phyloP scores from a whole-genome alignment of 2,113 vertebrate genomes.

The Lepidothrix coronata region DNA sequence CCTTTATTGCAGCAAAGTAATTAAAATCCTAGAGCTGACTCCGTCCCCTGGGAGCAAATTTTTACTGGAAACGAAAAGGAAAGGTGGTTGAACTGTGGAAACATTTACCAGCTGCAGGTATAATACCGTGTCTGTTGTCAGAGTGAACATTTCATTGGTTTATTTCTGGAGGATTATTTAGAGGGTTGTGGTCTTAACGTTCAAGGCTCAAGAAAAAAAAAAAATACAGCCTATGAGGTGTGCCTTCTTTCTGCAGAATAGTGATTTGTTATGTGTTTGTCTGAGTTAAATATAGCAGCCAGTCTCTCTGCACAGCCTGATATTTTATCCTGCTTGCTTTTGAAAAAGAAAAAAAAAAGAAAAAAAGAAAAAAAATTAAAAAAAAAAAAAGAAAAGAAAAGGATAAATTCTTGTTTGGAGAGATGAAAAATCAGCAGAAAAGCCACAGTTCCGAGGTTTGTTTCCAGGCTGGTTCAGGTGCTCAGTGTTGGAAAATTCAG shows the following conservation, averaged over 20 bases:
- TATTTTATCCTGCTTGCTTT: slow-evolving; percentile 58
- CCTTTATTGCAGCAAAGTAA: slow-evolving; percentile 74
- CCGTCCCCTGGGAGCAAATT: slow-evolving; percentile 74
- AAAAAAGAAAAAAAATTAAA: neutral
- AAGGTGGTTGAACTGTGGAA: slow-evolving; percentile 82
- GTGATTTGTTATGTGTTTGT: slow-evolving; percentile 83
- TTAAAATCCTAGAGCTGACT: slow-evolving; percentile 79
- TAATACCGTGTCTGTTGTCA: slow-evolving; percentile 81
- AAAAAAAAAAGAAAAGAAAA: neutral
- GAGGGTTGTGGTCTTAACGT: slow-evolving; percentile 81
- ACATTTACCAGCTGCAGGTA: slow-evolving; percentile 84
- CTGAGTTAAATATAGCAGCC: slow-evolving; percentile 81
- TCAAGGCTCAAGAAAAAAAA: slow-evolving; percentile 71
- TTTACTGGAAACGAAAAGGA: slow-evolving; percentile 80
- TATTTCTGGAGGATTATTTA: slow-evolving; percentile 86
- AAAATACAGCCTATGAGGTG: slow-evolving; percentile 68
- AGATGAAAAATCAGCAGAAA: slow-evolving; percentile 63
- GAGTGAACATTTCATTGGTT: slow-evolving; percentile 79
- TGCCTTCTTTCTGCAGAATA: slow-evolving; percentile 73
- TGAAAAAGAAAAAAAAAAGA: neutral
- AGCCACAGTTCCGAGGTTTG: slow-evolving; percentile 3
- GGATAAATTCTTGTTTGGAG: slow-evolving; percentile 59
- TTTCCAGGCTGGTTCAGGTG: slow-evolving; percentile 30
- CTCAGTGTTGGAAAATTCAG: neutral
- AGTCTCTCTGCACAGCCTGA: slow-evolving; percentile 46